phyloP scores from a whole-genome alignment of 53 echinoderm and acorn worm species.

The Crossaster papposus region DNA sequence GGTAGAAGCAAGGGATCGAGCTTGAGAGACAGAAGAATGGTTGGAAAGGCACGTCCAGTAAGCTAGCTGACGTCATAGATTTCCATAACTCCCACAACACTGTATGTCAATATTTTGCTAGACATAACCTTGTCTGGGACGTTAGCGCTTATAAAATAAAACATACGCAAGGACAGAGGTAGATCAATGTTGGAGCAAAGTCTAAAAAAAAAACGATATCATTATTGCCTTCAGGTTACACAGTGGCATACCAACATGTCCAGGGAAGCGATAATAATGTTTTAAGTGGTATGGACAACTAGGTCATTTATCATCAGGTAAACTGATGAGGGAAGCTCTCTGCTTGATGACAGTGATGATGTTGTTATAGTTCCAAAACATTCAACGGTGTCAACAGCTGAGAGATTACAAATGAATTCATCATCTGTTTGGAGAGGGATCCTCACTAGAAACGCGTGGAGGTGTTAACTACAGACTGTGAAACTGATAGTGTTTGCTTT shows the following conservation, averaged over 20 bases:
- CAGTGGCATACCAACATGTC: slow-evolving; percentile 28
- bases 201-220: neutral
- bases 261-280: slow-evolving; percentile 20
- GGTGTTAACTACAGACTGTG: slow-evolving; percentile 3
- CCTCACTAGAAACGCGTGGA: neutral
- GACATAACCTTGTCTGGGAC: slow-evolving; percentile 46
- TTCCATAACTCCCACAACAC: neutral
- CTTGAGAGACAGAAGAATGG: neutral
- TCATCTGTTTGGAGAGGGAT: slow-evolving; percentile 5
- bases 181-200: slow-evolving; percentile 1
- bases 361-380: neutral
- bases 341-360: neutral
- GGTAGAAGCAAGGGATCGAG: neutral
- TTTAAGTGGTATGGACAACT: slow-evolving; percentile 32
- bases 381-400: slow-evolving; percentile 11
- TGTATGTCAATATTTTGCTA: slow-evolving; percentile 50
- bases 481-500: slow-evolving; percentile 19
- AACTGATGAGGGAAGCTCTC: neutral
- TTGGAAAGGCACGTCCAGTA: neutral
- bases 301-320: slow-evolving; percentile 39
- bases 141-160: neutral
- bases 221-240: slow-evolving; percentile 15
- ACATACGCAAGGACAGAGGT: neutral
- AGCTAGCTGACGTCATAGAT: neutral
- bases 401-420: slow-evolving; percentile 16